Evolutionary conservation across 1,140 invertebrate genomes (phyloP).

Genomic region (Lordiphosa clarofinis): DNA sequence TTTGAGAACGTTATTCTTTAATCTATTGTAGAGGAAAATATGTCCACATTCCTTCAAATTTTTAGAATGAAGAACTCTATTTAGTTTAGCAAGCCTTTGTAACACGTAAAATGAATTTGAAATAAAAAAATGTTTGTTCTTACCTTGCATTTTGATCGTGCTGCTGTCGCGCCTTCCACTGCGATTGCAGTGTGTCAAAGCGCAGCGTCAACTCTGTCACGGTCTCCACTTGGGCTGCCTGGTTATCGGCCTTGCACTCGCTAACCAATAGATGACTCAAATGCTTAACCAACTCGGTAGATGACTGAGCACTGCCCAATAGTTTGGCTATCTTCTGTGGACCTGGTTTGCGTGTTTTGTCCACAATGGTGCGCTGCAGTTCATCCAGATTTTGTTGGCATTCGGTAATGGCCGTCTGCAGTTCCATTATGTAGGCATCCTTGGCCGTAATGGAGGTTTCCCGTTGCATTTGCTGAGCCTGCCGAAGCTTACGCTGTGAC

Average conservation of each 20-base stretch:
- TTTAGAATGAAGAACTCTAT: neutral
- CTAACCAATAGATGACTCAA: conserved; percentile 86
- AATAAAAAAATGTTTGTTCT: conserved; percentile 1
- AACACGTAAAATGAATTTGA: neutral
- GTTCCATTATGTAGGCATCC: conserved; percentile 88
- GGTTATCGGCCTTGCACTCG: conserved; percentile 85
- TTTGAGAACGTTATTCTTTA: too few species aligned
- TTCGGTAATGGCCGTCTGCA: conserved; percentile 85
- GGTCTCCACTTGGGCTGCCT: conserved; percentile 84
- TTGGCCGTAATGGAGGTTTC: conserved; percentile 86
- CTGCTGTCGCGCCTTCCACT: conserved; percentile 85
- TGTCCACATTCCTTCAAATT: too few species aligned
- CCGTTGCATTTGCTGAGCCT: conserved; percentile 78
- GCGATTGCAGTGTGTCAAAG: conserved; percentile 85
- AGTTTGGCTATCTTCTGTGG: conserved; percentile 83
- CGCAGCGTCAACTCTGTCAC: conserved; percentile 84
- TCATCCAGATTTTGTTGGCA: conserved; percentile 82
- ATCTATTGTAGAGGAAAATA: too few species aligned
- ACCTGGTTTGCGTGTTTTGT: conserved; percentile 80
- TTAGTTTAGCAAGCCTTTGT: conserved; percentile 21
- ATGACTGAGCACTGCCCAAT: conserved; percentile 86
- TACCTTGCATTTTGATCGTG: conserved; percentile 79
- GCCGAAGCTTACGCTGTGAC: conserved; percentile 78
- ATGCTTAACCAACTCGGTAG: conserved; percentile 89
- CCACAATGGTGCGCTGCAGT: conserved; percentile 81